Evolutionary conservation across 1,140 invertebrate species (phyloP).

Genomic region (Euwallacea fornicatus): DNA sequence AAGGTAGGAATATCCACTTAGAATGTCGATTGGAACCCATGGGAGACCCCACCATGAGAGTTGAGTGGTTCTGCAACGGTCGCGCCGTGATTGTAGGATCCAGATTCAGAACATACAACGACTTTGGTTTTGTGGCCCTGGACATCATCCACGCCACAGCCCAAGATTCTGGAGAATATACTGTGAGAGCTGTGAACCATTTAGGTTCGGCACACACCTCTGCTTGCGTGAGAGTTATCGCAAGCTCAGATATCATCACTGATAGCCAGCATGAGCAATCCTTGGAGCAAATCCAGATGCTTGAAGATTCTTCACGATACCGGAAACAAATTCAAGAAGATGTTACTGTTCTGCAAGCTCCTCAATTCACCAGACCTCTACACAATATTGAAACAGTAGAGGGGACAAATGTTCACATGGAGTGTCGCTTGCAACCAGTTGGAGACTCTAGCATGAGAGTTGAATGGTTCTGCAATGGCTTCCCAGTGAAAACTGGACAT

Average conservation of each 20-base stretch:
- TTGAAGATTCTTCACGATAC: constrained; percentile 84
- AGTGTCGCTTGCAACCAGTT: constrained; percentile 89
- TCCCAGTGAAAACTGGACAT: constrained; percentile 84
- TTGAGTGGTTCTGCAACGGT: constrained; percentile 95
- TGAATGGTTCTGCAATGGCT: constrained; percentile 96
- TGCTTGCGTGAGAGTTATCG: constrained; percentile 83
- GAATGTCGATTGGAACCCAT: constrained; percentile 90
- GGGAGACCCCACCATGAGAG: constrained; percentile 93
- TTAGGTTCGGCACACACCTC: constrained; percentile 90
- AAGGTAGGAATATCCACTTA: constrained; percentile 89
- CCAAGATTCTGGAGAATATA: constrained; percentile 92
- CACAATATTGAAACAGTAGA: constrained; percentile 92
- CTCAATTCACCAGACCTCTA: constrained; percentile 82
- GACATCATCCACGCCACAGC: constrained; percentile 87
- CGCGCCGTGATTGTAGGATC: constrained; percentile 84
- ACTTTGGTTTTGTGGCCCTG: constrained; percentile 90
- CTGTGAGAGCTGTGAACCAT: constrained; percentile 87
- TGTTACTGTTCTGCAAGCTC: constrained; percentile 76
- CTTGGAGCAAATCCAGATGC: constrained; percentile 89
- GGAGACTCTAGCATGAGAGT: constrained; percentile 94
- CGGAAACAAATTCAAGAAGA: constrained; percentile 72
- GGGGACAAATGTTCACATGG: constrained; percentile 89
- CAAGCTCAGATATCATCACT: constrained; percentile 82
- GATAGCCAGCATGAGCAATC: constrained; percentile 95
- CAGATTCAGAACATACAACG: constrained; percentile 91